A percentile compares a stretch with the other conserved stretches of the same genome.
phyloP scores from a whole-genome alignment of 2,113 vertebrate species.

The Vidua chalybeata region DNA sequence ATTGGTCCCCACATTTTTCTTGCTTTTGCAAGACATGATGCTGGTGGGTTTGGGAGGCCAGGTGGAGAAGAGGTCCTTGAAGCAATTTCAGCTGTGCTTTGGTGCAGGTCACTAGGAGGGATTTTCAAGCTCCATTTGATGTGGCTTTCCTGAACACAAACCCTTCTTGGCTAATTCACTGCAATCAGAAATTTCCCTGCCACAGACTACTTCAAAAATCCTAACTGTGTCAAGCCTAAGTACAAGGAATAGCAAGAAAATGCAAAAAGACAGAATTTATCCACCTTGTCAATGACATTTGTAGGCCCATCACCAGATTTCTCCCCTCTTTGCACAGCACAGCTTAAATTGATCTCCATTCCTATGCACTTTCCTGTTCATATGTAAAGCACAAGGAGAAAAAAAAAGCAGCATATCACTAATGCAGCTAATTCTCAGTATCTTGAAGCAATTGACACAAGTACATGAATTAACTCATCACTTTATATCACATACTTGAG shows the following conservation, averaged over 20 bases:
- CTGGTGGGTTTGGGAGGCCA: not conserved
- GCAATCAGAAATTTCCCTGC: not conserved
- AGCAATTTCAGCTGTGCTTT: not conserved
- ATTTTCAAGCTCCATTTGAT: not conserved
- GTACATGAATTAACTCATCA: constrained; percentile 65
- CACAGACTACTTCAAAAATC: not conserved
- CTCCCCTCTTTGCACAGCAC: not conserved
- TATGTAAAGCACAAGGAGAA: not conserved
- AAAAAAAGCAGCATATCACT: not conserved
- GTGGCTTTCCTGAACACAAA: not conserved
- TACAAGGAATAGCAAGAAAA: not conserved
- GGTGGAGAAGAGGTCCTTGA: not conserved
- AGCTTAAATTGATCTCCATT: not conserved
- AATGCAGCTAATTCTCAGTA: constrained; percentile 52
- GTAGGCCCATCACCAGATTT: not conserved
- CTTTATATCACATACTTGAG: constrained; percentile 48
- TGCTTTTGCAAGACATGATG: not conserved
- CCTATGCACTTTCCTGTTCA: not conserved
- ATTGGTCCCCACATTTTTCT: not conserved
- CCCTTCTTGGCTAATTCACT: not conserved
- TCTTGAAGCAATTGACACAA: constrained; percentile 68
- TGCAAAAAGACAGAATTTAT: not conserved
- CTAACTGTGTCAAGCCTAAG: not conserved
- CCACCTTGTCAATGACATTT: not conserved
- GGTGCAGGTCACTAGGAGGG: not conserved